These are phyloP conservation scores for Emydura subglobosa DNA, from an alignment of 2,113 vertebrate genomes.

Conservation along the genomic window DNA sequence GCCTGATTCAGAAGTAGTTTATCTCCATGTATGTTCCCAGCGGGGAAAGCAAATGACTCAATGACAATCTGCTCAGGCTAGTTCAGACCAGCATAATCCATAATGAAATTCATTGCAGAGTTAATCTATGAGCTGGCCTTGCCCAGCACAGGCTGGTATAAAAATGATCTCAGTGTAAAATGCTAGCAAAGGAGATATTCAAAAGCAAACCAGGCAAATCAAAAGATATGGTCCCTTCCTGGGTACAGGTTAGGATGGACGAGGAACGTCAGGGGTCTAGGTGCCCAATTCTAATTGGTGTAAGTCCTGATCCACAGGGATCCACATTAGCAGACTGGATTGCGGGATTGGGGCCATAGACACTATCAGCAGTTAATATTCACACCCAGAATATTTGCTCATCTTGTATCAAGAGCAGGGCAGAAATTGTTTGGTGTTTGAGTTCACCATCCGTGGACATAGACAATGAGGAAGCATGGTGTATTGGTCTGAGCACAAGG, in stretches of 20 bases:
- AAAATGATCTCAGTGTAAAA: not conserved
- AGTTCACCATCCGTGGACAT: not conserved
- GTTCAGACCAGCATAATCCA: not conserved
- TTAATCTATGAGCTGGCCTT: not conserved
- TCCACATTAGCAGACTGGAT: not conserved
- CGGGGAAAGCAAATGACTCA: not conserved
- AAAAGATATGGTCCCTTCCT: not conserved
- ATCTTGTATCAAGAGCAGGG: not conserved
- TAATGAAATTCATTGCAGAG: fast-evolving
- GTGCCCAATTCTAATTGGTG: not conserved
- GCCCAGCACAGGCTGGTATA: not conserved
- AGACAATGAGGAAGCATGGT: not conserved
- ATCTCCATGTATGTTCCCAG: fast-evolving
- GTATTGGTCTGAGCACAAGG: not conserved
- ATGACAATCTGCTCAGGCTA: not conserved
- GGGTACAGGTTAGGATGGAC: not conserved
- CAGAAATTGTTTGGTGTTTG: not conserved
- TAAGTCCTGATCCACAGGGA: not conserved
- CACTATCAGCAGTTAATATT: not conserved
- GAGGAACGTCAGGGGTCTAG: not conserved
- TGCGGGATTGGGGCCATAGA: fast-evolving
- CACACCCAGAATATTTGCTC: not conserved
- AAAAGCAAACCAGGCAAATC: not conserved
- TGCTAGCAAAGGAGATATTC: not conserved
- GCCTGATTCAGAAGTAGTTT: not conserved